phyloP scores from a whole-genome alignment of 2,888 invertebrate species.

The Panzeria rudis region DNA sequence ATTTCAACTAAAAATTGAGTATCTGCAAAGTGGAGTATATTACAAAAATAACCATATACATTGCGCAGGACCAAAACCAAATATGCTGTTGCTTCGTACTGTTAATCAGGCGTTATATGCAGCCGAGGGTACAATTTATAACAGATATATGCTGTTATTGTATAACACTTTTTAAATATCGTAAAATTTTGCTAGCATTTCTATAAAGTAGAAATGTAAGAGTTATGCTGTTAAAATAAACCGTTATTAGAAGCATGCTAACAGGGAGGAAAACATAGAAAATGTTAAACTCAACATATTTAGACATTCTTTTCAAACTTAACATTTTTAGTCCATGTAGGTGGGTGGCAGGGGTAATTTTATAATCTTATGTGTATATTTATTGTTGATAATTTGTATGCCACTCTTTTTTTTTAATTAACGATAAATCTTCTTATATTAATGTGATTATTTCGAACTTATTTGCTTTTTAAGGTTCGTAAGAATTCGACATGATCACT shows the following conservation, averaged over 20 bases:
- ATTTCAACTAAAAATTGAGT: background rate
- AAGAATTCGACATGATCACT: too few species aligned
- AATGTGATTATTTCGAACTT: too few species aligned
- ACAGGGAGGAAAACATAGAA: background rate
- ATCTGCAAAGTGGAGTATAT: too few species aligned
- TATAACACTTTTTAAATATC: slow-evolving; percentile 16
- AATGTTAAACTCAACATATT: slow-evolving; percentile 19
- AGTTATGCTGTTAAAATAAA: slow-evolving; percentile 21
- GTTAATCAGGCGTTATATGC: slow-evolving; percentile 12
- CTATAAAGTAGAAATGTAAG: background rate
- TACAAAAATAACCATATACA: too few species aligned
- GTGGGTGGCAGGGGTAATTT: background rate
- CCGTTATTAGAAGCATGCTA: slow-evolving; percentile 3
- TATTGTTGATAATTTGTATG: background rate
- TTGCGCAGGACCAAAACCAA: background rate
- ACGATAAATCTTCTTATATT: too few species aligned
- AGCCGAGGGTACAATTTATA: background rate
- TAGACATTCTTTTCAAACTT: background rate
- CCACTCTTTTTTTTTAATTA: too few species aligned
- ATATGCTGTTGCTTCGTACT: background rate
- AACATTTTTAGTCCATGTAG: background rate
- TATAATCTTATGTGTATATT: background rate
- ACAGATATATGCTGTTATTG: background rate
- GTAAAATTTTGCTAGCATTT: slow-evolving; percentile 13
- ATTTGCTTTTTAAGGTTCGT: too few species aligned